phyloP scores from a whole-genome alignment of 2,888 invertebrate species.

The Pandemis heparana region DNA sequence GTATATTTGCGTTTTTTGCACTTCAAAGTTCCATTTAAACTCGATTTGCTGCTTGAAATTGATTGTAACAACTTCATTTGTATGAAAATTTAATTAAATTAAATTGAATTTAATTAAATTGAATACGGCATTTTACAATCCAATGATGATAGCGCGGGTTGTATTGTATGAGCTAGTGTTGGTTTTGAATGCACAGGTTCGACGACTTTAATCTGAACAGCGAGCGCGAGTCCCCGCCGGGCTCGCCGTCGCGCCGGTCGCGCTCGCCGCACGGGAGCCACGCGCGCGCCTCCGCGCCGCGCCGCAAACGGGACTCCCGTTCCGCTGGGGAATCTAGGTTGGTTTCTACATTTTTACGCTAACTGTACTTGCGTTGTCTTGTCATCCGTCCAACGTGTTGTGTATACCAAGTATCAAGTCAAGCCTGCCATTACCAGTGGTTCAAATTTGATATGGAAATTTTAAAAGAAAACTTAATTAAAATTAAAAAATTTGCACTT shows the following conservation, averaged over 20 bases:
- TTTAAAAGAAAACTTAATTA: too few relatives aligned
- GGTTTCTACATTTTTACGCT: neutral
- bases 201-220: constrained; percentile 84
- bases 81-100: too few relatives aligned
- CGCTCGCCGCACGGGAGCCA: constrained; percentile 60
- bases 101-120: neutral
- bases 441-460: too few relatives aligned
- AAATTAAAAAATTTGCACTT: too few relatives aligned
- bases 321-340: constrained; percentile 77
- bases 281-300: constrained; percentile 63
- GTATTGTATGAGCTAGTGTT: neutral
- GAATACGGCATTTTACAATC: neutral
- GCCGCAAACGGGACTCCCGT: constrained; percentile 76
- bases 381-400: too few relatives aligned
- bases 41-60: neutral
- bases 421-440: too few relatives aligned
- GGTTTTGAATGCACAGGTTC: constrained; percentile 60
- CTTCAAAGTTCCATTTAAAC: too few relatives aligned
- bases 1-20: too few relatives aligned
- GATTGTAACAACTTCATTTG: neutral
- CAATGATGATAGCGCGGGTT: neutral
- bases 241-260: constrained; percentile 68
- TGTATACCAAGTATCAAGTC: too few relatives aligned
- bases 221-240: constrained; percentile 69
- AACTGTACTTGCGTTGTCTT: too few relatives aligned